Conservation (phyloP, 2,797 vertebrate genomes). For the Notoglanidium macrostoma region DNA sequence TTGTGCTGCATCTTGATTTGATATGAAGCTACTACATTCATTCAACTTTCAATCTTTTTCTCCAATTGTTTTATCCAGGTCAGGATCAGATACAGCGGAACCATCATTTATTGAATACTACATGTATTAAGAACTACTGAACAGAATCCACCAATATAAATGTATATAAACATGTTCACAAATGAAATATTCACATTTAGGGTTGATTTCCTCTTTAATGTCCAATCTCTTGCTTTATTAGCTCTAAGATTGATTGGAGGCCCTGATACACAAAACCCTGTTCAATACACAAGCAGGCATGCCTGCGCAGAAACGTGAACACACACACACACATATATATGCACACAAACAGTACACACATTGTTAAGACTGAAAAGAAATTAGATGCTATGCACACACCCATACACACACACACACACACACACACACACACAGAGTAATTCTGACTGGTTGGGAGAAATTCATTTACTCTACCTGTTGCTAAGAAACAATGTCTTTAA, state of each 20-base stretch:
- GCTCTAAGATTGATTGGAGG: neutral
- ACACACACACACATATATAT: neutral
- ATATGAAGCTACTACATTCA: neutral
- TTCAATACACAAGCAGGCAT: neutral
- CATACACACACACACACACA: neutral
- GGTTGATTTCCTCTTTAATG: neutral
- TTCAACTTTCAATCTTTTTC: neutral
- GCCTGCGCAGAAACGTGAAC: too few relatives aligned
- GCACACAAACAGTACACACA: neutral
- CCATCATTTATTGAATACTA: neutral
- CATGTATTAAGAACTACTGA: neutral
- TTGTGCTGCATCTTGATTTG: neutral
- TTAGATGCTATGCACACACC: neutral
- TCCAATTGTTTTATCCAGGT: neutral
- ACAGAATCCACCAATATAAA: neutral
- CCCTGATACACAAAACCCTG: neutral
- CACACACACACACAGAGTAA: neutral
- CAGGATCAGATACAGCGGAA: neutral
- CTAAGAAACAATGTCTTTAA: slow-evolving; percentile 43
- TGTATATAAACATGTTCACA: neutral
- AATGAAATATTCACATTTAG: neutral
- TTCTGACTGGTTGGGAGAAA: slow-evolving; percentile 20
- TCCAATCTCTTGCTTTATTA: neutral
- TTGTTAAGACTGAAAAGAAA: slow-evolving; percentile 7
- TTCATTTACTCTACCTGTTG: slow-evolving; percentile 42